Base-by-base conservation (phyloP, 2,113 vertebrate species). In the Diadophis punctatus region DNA sequence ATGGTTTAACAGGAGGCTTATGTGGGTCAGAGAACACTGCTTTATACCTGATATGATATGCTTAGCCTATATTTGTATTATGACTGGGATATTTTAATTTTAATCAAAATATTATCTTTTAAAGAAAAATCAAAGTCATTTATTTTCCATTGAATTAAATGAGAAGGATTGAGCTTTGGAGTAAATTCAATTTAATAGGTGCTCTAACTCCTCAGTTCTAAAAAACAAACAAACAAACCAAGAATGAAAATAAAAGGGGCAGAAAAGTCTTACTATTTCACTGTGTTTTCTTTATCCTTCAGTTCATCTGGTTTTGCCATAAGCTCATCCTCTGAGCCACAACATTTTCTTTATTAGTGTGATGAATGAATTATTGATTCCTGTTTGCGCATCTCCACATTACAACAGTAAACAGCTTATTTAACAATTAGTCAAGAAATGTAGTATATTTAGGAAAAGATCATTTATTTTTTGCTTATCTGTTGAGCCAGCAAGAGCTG, bases 391-490 rank as follows among this genome's bases (percentile, higher is more conserved):
- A 93, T 51, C 89, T 93, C 60, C 53, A 20, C 53, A 39, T 56
- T 84, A 14, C 9, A 95, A 90, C n/a, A 91, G 0, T 4, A 93
- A 0, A 91, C 43, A 84, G 52, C 86, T 96, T 63, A 92, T 93
- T 95, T 87, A 94, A 91, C 93, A 94, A 95, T 96, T 92, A 94
- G 91, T 95, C 94, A 96, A 94, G 94, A 95, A 91, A 90, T 94
- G 74, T 20, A 48, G 60, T 12, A 93, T 58, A 91, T 68, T 96
- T 92, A 93, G 86, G 87, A 96, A 96, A 93, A 94, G 89, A 95
- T 74, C 43, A 55, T 94, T 94, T 93, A 92, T 90, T 89, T 86
- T 95, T 92, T 95, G 34, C 90, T 94, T 96, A 96, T 95, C 95
- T 90, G 91, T 87, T 93, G 94, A 86, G 68, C 91, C 93, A 95